Base-by-base conservation (phyloP, 2,888 invertebrate species). In the Chromoteleia sp. region DNA sequence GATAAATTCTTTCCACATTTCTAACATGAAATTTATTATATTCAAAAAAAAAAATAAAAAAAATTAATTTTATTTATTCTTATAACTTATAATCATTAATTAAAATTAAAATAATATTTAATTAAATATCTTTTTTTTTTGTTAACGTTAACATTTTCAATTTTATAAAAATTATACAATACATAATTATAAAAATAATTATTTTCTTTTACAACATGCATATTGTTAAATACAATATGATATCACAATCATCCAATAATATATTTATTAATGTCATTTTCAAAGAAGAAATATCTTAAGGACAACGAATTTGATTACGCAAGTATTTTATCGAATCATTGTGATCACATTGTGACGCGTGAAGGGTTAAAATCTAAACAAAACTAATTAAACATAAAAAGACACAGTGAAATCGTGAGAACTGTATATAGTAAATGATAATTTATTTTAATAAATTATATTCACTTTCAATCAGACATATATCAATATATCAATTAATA, bases 401-500 rank as follows among this genome's bases (percentile, higher is more conserved):
- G 5, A 61, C n/a, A 14, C 0, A 56, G 45, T 68, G n/a, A 68
- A 43, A 68, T 14, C 12, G 14, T 45, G 12, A 14, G 17, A 17
- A 43, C 12, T n/a, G 5, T 17, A 2, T 63, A 56, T 61, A 67
- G 15, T 67, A 81, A 76, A 76, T 65, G 75, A 76, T 68, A 75
- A 73, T 76, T 59, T 81, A 81, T 68, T 81, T 59, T 15, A 81
- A 71, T 70, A 82, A 82, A 79, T 78, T 75, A 82, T 75, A 82
- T 78, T 78, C 65, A 75, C 36, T 59, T 78, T 74, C 65, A 82
- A 82, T 82, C 78, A 82, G 78, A 78, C 78, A 75, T 77, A 74
- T 74, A 52, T 82, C 82, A 78, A 82, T 82, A 73, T 78, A 78
- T 79, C 78, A 82, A 79, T 79, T 71, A 75, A 82, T 82, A 82